Evolutionary conservation across 2,797 vertebrate genomes (phyloP), one percentile per base, ranked within the genome.

Genomic region (Anableps anableps): DNA sequence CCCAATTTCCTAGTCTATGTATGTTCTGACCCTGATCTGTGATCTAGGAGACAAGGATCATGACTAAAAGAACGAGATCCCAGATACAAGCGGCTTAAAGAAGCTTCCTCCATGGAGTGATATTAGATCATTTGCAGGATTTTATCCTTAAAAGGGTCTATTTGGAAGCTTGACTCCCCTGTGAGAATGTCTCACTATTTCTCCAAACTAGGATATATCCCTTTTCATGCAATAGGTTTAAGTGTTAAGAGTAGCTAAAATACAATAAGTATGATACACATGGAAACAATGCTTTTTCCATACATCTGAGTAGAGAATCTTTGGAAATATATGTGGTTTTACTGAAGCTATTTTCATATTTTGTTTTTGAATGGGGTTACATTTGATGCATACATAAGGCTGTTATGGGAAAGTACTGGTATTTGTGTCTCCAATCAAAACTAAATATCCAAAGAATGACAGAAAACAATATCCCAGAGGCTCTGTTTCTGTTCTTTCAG

Each of bases 361-460:
- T 70, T 79, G 70, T 34, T 60, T 60, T 76, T 45, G 51, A 48
- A 73, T n/a, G n/a, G 34, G 72, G 66, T 71, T 76, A 75, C 82
- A 34, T 64, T 72, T 79, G 84, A 77, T 26, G 73, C 43, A 31
- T 77, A 77, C 80, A 79, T 38, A 60, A 38, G 9, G 62, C 62
- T 62, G 53, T 84, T 73, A 62, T 75, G 64, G 66, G 72, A 82
- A 84, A 77, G 72, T 82, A 58, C 36, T 84, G 71, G 29, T 29
- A 21, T 77, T 60, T 60, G 76, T 75, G n/a, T 62, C 75, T 84
- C 23, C 47, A 87, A 83, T 91, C 85, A 91, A 93, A 92, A 83
- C 68, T 70, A 75, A 48, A 79, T 83, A 80, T 91, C 90, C 80
- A 92, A 89, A 88, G 76, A 87, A 75, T 75, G 75, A 83, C 74